Evolutionary conservation across 2,113 vertebrate species (phyloP).

Genomic region (Eulacestoma nigropectus): DNA sequence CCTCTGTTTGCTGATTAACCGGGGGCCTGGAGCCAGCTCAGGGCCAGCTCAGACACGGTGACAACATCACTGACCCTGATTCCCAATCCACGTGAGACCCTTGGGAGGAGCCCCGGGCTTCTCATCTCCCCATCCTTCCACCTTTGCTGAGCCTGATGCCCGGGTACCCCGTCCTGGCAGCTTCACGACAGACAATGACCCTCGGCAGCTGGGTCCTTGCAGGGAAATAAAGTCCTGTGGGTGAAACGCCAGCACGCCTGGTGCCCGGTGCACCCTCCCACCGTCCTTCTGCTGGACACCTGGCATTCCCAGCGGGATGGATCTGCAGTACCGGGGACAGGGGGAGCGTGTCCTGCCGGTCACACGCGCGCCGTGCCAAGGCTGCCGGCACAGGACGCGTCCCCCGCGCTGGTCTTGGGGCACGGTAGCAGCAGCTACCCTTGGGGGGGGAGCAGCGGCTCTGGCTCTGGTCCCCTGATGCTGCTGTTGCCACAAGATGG

Average conservation of each 20-base stretch:
- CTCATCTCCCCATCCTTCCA: rapidly evolving
- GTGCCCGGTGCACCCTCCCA: neutral
- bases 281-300: neutral
- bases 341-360: neutral
- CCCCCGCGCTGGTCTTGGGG: neutral
- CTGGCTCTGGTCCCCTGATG: rapidly evolving
- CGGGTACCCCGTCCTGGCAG: neutral
- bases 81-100: rapidly evolving
- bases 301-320: rapidly evolving
- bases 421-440: rapidly evolving
- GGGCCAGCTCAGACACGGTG: too few species aligned
- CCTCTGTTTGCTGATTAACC: neutral
- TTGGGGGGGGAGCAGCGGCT: rapidly evolving
- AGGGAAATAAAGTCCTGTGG: rapidly evolving
- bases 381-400: rapidly evolving
- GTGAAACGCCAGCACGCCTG: neutral
- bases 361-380: rapidly evolving
- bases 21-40: neutral
- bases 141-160: rapidly evolving
- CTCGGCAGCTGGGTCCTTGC: rapidly evolving
- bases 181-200: rapidly evolving
- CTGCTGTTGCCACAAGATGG: constrained; percentile 17
- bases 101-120: neutral
- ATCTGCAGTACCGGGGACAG: neutral
- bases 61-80: neutral